Base-by-base conservation (phyloP, 2,888 invertebrate genomes). In the Euzophera pinguis region DNA sequence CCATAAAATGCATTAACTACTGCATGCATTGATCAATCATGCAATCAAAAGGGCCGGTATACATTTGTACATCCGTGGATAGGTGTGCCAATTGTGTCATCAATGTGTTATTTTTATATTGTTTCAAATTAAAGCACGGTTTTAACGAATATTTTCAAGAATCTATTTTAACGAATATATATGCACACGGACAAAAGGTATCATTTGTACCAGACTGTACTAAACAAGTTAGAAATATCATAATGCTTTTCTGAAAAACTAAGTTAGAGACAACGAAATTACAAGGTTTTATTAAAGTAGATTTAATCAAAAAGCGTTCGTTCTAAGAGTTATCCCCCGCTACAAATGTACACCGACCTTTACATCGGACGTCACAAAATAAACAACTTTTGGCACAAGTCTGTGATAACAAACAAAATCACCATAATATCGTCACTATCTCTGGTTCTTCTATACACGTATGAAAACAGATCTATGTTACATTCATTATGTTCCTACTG, bases 401-500 rank as follows among this genome's bases (percentile, higher is more conserved):
- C 9, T 42, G 38, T 48, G 38, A 38, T 34, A 7, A 38, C 7
- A 14, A 39, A 16, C 9, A 41, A 34, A 42, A 34, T 50, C 34
- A 42, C 48, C 34, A 12, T 42, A 37, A 32, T 9, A 43, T 43
- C 34, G 43, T 35, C 13, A 51, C 50, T 50, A 32, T 50, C 17
- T 32, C 41, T 39, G 41, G 29, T 29, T 16, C 22, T 48, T 49
- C 17, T 42, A 50, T 42, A 50, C 34, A 48, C 22, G 12, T 38
- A 48, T 41, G 42, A 41, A 50, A 41, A 42, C 50, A 50, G 50
- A 50, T 50, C 41, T 50, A 2, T 34, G n/a, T 41, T 48, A 13
- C 37, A 48, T 37, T 12, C 14, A 47, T 35, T 17, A 17, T 16
- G 17, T 7, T 32, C n/a, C n/a, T n/a, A 22, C 22, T 22, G 27